Conservation (phyloP, 2,113 vertebrate species). For the Apeltes quadracus region DNA sequence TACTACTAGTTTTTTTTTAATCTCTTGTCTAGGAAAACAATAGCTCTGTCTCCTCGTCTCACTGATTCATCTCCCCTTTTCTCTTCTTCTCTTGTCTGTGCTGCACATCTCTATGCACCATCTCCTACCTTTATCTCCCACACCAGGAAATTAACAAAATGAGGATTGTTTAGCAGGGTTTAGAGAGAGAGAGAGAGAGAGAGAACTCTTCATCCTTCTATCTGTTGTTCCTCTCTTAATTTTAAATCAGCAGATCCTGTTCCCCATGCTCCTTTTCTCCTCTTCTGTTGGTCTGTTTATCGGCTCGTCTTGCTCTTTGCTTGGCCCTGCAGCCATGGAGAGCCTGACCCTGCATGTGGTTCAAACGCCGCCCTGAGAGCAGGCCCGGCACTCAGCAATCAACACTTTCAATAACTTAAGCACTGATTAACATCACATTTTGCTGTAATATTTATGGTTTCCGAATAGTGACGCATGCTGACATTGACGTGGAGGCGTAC, state of each 20-base stretch:
- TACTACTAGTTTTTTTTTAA: background rate
- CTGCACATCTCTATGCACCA: slow-evolving; percentile 9
- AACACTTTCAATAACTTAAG: background rate
- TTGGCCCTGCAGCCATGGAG: background rate
- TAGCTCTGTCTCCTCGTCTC: slow-evolving; percentile 16
- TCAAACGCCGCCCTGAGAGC: slow-evolving; percentile 2
- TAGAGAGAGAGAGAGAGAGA: background rate
- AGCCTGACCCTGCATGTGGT: slow-evolving; percentile 5
- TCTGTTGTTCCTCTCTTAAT: background rate
- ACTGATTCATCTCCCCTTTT: background rate
- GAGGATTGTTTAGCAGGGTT: slow-evolving; percentile 3
- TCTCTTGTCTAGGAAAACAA: slow-evolving; percentile 5
- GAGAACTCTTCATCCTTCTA: background rate
- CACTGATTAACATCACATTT: background rate
- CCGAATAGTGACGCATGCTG: background rate
- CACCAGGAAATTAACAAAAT: slow-evolving; percentile 2
- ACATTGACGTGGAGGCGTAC: background rate
- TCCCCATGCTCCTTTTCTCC: background rate
- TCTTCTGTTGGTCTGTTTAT: background rate
- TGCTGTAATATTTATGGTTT: background rate
- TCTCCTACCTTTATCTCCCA: background rate
- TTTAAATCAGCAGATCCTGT: background rate
- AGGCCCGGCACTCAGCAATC: background rate
- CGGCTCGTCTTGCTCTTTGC: background rate
- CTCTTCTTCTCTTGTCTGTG: background rate